Base-by-base conservation (phyloP, 2,888 invertebrate genomes). In the Chrysolina oricalcia region DNA sequence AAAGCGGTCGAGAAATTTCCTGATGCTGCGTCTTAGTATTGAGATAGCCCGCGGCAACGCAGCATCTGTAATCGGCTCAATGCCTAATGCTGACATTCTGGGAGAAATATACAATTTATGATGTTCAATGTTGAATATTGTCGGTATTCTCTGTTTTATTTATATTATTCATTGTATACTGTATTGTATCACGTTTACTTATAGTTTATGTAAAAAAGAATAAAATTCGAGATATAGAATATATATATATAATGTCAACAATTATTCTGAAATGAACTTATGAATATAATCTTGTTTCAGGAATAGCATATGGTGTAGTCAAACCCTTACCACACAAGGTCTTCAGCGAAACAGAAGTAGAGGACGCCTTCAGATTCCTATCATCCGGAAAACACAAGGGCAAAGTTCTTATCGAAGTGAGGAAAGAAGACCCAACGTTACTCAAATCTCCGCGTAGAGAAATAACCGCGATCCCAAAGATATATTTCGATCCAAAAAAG, bases 301-400 rank as follows among this genome's bases (percentile, higher is more conserved):
- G 93, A 69, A 91, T 96, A 63, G 85, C 88, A 15, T 88, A 84
- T 40, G 95, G 95, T 11, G 91, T 92, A 17, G 92, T 96, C 0
- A 91, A 91, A 83, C 96, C 96, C 0, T 87, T 96, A 3, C 89
- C 91, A 1, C 88, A 91, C 5, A 92, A 91, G 0, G 89, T 93
- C 1, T 97, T 95, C 84, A 85, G 89, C 1, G 90, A 89, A 43
- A 89, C 92, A 73, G 91, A 95, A 84, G 87, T 94, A 0, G 95
- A 96, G 86, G 89, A 91, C 73, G 95, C 95, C 0, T 95, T 94
- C 86, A 90, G 92, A 75, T 91, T 89, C 75, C 90, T 93, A 87
- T 90, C 91, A 0, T 89, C 90, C 23, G 93, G 95, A 40, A 95
- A 95, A 87, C 96, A 96, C 85, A 93, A 95, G 69, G 96, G 96